Conservation (phyloP, 2,113 vertebrate genomes). For the Rhinogobius similis region DNA sequence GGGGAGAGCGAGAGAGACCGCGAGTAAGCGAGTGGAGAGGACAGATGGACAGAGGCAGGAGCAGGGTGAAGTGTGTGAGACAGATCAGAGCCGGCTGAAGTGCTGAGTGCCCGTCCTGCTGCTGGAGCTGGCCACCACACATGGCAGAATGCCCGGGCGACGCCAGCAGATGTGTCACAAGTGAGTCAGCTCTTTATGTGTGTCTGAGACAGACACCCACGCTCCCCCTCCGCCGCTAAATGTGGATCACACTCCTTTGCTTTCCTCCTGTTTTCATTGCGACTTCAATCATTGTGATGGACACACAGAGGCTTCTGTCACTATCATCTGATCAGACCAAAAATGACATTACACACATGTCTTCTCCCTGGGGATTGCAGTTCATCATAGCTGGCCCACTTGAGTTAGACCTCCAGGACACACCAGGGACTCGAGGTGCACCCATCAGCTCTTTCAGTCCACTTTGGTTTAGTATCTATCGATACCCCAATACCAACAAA, state of each 20-base stretch:
- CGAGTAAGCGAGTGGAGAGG: slow-evolving; percentile 46
- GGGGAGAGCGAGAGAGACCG: slow-evolving; percentile 35
- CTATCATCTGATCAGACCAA: slow-evolving; percentile 50
- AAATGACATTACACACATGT: slow-evolving; percentile 70
- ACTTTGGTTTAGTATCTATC: background rate
- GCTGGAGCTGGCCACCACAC: slow-evolving; percentile 66
- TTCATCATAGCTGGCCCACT: slow-evolving; percentile 40
- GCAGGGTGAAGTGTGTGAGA: slow-evolving; percentile 62
- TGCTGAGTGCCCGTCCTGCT: slow-evolving; percentile 67
- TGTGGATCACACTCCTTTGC: slow-evolving; percentile 47
- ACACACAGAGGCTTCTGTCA: slow-evolving; percentile 58
- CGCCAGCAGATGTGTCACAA: slow-evolving; percentile 74
- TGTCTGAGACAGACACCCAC: slow-evolving; percentile 51
- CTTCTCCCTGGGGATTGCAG: slow-evolving; percentile 49
- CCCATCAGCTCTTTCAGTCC: background rate
- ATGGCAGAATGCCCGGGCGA: slow-evolving; percentile 65
- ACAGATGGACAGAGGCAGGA: slow-evolving; percentile 61
- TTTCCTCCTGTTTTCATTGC: slow-evolving; percentile 50
- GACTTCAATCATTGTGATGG: slow-evolving; percentile 65
- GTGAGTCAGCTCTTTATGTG: slow-evolving; percentile 68
- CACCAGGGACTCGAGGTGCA: no score
- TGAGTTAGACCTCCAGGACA: background rate
- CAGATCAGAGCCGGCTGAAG: slow-evolving; percentile 66
- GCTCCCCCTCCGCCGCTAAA: slow-evolving; percentile 34
- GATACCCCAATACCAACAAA: background rate